phyloP scores from a whole-genome alignment of 2,888 invertebrate genomes.

The Euplagia quadripunctaria region DNA sequence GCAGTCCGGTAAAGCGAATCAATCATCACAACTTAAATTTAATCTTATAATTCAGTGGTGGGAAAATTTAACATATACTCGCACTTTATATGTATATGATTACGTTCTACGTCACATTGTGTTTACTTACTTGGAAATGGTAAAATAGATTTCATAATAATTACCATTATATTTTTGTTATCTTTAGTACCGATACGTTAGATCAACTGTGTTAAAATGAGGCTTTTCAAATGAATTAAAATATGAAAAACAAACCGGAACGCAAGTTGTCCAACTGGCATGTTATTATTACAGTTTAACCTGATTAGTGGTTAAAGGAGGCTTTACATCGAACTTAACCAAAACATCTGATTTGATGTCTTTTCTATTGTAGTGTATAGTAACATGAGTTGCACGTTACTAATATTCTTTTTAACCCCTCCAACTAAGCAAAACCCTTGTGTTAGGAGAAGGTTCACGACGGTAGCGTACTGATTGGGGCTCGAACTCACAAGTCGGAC shows the following conservation, averaged over 20 bases:
- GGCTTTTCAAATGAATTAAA: neutral
- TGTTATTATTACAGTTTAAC: neutral
- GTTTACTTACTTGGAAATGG: constrained; percentile 25
- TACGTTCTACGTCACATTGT: too few species aligned
- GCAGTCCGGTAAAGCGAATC: constrained; percentile 20
- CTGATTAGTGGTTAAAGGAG: neutral
- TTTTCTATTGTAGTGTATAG: too few species aligned
- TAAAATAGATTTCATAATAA: neutral
- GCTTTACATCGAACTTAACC: neutral
- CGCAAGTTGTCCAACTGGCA: neutral
- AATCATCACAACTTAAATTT: constrained; percentile 31
- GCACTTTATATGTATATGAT: constrained; percentile 19
- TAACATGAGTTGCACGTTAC: too few species aligned
- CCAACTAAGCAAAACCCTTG: neutral
- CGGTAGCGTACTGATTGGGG: neutral
- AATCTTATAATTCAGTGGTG: constrained; percentile 50
- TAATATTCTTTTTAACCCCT: neutral
- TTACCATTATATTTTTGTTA: neutral
- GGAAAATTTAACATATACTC: constrained; percentile 42
- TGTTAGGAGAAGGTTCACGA: too few species aligned
- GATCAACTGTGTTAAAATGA: neutral
- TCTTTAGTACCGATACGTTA: neutral
- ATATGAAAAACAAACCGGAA: neutral
- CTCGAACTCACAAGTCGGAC: neutral
- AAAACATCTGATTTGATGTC: neutral